Percentiles rank a stretch among this genome's conserved stretches.
Evolutionary conservation across 2,888 invertebrate genomes (phyloP).

Genomic region (Uropetala carovei): DNA sequence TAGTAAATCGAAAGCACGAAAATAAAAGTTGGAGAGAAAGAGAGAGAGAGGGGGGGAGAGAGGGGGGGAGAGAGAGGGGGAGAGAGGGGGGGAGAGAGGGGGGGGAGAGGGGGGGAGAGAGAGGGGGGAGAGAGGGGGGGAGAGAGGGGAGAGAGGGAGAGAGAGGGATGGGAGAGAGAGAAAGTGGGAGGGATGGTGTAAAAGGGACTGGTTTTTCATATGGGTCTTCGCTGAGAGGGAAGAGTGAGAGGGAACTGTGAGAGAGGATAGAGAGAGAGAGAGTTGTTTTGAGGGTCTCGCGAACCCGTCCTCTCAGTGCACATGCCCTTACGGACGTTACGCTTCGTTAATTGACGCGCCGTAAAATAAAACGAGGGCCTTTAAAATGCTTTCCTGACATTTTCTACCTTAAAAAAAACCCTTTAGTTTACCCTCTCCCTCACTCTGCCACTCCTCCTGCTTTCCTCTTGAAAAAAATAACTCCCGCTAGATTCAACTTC

Average conservation of each 20-base stretch:
- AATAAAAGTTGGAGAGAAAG: neutral
- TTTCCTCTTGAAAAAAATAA: neutral
- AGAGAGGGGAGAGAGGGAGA: neutral
- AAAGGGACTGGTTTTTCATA: too few relatives aligned
- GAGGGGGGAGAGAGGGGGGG: neutral
- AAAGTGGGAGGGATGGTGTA: too few relatives aligned
- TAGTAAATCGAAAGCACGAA: too few relatives aligned
- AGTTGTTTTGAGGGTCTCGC: neutral
- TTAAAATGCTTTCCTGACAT: constrained; percentile 24
- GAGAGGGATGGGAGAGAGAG: neutral
- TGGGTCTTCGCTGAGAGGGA: neutral
- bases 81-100: neutral
- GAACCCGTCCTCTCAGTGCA: neutral
- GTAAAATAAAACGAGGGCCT: neutral
- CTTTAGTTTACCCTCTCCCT: neutral
- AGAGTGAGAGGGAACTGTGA: neutral
- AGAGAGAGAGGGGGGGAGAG: neutral
- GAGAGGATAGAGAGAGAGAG: neutral
- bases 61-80: neutral
- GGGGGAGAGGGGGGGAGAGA: neutral
- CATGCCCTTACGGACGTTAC: neutral
- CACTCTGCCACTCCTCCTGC: neutral
- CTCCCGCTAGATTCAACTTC: neutral
- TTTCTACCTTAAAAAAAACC: neutral
- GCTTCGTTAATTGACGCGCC: constrained; percentile 14